phyloP scores from a whole-genome alignment of 2,113 vertebrate genomes.

The Barnardius zonarius region DNA sequence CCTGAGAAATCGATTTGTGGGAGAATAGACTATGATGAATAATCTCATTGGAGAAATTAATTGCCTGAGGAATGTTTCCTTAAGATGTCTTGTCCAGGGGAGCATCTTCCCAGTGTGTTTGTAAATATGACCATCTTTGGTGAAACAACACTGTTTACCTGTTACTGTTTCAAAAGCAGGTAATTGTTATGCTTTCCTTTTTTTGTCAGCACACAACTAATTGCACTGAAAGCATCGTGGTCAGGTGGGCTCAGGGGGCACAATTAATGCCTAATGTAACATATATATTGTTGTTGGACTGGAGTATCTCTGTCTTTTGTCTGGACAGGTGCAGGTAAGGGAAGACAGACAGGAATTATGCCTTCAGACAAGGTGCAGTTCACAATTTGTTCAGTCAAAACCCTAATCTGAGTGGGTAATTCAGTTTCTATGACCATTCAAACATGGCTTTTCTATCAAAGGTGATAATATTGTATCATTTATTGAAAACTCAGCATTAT shows the following conservation, averaged over 20 bases:
- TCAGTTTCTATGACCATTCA: background rate
- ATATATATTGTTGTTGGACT: background rate
- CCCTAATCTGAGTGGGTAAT: background rate
- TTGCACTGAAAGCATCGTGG: background rate
- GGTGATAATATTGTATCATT: background rate
- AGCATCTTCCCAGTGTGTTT: background rate
- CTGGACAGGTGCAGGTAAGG: background rate
- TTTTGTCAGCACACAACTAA: background rate
- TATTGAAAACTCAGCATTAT: background rate
- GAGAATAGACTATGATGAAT: background rate
- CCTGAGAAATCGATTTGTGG: background rate
- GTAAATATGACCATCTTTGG: background rate
- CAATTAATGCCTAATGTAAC: background rate
- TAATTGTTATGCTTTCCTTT: background rate
- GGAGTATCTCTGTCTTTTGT: background rate
- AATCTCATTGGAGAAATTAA: background rate
- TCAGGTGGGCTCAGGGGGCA: background rate
- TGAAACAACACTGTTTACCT: background rate
- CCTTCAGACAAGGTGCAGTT: background rate
- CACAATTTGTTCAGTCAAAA: background rate
- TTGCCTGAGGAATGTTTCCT: background rate
- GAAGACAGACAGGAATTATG: background rate
- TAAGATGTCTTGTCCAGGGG: background rate
- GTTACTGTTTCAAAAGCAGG: background rate
- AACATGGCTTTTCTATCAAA: background rate